These are phyloP conservation scores for Melanocharis versteri DNA, from an alignment of 2,113 vertebrate species.

Conservation along the genomic window DNA sequence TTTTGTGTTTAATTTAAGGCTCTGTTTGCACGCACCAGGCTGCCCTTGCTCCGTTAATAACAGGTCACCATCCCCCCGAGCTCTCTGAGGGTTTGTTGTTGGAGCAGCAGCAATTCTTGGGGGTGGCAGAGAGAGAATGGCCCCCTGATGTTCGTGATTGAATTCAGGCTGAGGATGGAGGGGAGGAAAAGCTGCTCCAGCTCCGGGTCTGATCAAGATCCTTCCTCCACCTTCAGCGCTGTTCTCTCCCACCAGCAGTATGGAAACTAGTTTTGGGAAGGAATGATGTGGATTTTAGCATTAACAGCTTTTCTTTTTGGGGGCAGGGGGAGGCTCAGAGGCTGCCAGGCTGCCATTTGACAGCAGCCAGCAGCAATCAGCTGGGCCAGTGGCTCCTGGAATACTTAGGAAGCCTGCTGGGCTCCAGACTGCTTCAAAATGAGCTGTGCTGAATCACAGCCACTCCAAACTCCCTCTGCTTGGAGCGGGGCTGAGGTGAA, in stretches of 20 bases:
- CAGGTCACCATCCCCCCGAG: background rate
- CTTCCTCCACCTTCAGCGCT: background rate
- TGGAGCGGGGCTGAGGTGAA: background rate
- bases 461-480: background rate
- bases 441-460: background rate
- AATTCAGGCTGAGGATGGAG: background rate
- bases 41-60: background rate
- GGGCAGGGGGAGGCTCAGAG: background rate
- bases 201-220: background rate
- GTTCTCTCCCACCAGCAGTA: background rate
- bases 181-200: background rate
- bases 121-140: background rate
- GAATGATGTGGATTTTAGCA: background rate
- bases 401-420: background rate
- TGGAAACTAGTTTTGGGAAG: background rate
- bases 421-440: background rate
- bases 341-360: background rate
- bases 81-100: background rate
- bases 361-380: background rate
- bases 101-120: background rate
- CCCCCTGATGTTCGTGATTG: background rate
- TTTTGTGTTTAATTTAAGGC: background rate
- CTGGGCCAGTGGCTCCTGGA: background rate
- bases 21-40: background rate
- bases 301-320: background rate